Percentiles rank a stretch among this genome's conserved stretches.
These are phyloP conservation scores for Ispidina lecontei DNA, from an alignment of 2,797 vertebrate species.

Conservation along the genomic window DNA sequence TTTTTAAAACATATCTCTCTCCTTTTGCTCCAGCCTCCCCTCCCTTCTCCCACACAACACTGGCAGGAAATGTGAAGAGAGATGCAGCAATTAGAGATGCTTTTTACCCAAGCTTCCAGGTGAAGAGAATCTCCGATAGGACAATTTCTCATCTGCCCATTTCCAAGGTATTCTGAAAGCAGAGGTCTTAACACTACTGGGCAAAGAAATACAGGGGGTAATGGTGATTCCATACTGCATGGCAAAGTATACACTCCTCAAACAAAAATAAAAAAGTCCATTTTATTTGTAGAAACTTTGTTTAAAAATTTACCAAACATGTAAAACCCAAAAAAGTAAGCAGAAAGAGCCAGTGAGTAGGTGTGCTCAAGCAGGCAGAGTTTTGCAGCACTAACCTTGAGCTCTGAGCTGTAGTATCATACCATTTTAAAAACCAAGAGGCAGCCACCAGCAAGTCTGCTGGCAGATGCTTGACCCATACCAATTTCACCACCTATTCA, in stretches of 20 bases:
- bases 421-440: neutral
- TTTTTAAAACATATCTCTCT: neutral
- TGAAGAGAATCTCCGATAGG: neutral
- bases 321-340: constrained; percentile 25
- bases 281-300: constrained; percentile 65
- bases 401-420: neutral
- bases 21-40: neutral
- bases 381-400: constrained; percentile 39
- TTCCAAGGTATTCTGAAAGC: constrained; percentile 26
- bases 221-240: constrained; percentile 11
- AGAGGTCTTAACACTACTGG: neutral
- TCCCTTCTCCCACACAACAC: neutral
- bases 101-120: neutral
- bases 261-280: constrained; percentile 61
- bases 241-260: constrained; percentile 51
- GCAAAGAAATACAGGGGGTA: constrained; percentile 16
- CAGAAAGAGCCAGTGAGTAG: constrained; percentile 47
- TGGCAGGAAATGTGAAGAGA: constrained; percentile 8
- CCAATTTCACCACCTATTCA: neutral
- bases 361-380: neutral
- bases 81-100: neutral
- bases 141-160: neutral
- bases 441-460: neutral
- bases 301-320: constrained; percentile 70
- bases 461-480: neutral